Base-by-base conservation (phyloP, 2,797 vertebrate genomes). In the Choloepus didactylus region DNA sequence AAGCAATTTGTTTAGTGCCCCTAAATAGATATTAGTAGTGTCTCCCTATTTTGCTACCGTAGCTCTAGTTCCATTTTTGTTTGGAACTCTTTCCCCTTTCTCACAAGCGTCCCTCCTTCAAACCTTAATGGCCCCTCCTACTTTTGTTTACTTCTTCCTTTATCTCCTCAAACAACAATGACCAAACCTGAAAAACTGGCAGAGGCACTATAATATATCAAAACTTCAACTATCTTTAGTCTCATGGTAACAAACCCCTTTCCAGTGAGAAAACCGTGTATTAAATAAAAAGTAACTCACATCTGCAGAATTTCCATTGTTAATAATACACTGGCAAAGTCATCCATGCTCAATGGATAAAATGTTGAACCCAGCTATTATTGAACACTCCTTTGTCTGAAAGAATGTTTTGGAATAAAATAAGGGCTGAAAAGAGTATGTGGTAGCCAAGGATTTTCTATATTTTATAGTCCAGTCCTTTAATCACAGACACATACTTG, bases 321-420 rank as follows among this genome's bases (percentile, higher is more conserved):
- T 67, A 60, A 5, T 70, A 46, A 82, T 73, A 49, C 21, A 19
- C 14, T 35, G 27, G 70, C 83, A 87, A 67, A 94, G 84, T 56
- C 49, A 5, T 9, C 23, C 0, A 1, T 69, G n/a, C 54, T 72
- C 49, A 9, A 9, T 84, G 81, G 35, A 56, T 44, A 62, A 82
- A 88, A n/a, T 46, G 41, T 56, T 25, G 85, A 86, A 21, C 25
- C 10, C 23, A 51, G n/a, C 38, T 62, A 3, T 67, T 35, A 35
- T 18, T 29, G 27, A 18, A 46, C 49, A 51, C 25, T 95, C 72
- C 44, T 90, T 82, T 64, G 59, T 76, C 41, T 95, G 73, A 41
- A 89, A 93, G 51, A 72, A 75, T 66, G 5, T 92, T 89, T n/a
- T 18, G 66, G 87, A 84, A 81, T 59, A 77, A 81, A 67, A n/a